A percentile compares a stretch with the other conserved stretches of the same genome.
Evolutionary conservation across 2,888 invertebrate genomes (phyloP).

Genomic region (Norana najaformis): DNA sequence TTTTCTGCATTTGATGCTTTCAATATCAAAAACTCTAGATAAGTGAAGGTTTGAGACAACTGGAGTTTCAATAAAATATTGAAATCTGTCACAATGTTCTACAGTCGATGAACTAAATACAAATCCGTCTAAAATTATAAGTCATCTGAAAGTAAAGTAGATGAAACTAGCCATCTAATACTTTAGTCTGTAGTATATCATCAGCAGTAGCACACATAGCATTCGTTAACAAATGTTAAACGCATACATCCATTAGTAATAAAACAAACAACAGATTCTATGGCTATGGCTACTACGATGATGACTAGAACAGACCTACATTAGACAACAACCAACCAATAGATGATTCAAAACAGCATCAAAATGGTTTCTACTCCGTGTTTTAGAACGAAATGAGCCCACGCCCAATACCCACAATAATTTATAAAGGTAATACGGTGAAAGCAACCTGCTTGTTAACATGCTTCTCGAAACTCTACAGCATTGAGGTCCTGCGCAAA

Average conservation of each 20-base stretch:
- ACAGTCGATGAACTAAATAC: neutral
- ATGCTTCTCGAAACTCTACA: too few relatives aligned
- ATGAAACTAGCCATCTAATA: neutral
- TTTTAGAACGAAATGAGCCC: neutral
- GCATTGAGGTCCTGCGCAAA: too few relatives aligned
- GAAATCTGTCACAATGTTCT: neutral
- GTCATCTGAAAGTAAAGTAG: neutral
- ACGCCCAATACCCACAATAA: neutral
- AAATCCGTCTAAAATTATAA: neutral
- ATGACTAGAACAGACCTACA: neutral
- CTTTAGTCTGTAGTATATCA: too few relatives aligned
- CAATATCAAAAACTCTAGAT: neutral
- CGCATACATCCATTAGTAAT: neutral
- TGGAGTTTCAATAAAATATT: neutral
- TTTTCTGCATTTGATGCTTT: neutral
- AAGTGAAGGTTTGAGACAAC: neutral
- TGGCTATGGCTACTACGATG: neutral
- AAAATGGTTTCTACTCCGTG: too few relatives aligned
- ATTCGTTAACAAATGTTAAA: too few relatives aligned
- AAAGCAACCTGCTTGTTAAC: neutral
- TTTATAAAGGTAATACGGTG: neutral
- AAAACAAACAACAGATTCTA: neutral
- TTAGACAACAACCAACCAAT: neutral
- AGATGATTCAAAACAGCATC: too few relatives aligned
- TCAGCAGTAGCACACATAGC: neutral